Percentiles rank a stretch among this genome's conserved stretches.
phyloP scores from a whole-genome alignment of 2,113 vertebrate species.

The Anthoscopus minutus region DNA sequence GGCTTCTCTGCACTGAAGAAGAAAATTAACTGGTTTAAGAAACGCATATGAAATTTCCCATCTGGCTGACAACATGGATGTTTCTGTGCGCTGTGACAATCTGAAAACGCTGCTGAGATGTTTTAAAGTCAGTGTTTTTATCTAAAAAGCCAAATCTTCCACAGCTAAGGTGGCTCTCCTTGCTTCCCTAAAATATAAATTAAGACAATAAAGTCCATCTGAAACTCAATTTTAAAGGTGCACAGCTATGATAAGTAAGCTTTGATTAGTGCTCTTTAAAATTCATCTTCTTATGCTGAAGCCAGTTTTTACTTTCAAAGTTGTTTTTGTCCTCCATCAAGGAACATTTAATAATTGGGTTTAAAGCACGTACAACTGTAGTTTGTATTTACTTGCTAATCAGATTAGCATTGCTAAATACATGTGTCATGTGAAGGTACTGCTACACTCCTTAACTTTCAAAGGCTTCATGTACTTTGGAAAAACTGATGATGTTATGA shows the following conservation, averaged over 20 bases:
- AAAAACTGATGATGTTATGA: slow-evolving; percentile 45
- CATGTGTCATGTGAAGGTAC: background rate
- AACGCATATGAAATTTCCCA: slow-evolving; percentile 20
- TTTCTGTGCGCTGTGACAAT: slow-evolving; percentile 32
- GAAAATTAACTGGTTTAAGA: slow-evolving; percentile 32
- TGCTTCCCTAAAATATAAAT: background rate
- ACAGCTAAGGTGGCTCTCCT: slow-evolving; percentile 1
- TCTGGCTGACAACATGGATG: slow-evolving; percentile 8
- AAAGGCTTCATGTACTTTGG: slow-evolving; percentile 37
- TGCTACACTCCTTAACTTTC: slow-evolving; percentile 26
- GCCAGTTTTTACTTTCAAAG: slow-evolving; percentile 4
- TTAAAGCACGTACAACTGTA: background rate
- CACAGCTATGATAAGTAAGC: background rate
- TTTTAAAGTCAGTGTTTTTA: slow-evolving; percentile 43
- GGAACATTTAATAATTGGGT: slow-evolving; percentile 23
- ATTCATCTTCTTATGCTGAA: background rate
- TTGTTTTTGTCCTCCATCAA: background rate
- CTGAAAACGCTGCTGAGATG: slow-evolving; percentile 33
- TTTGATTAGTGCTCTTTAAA: background rate
- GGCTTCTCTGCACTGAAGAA: background rate
- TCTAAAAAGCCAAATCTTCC: background rate
- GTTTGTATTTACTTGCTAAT: slow-evolving; percentile 43
- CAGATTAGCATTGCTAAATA: slow-evolving; percentile 50
- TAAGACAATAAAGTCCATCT: slow-evolving; percentile 20
- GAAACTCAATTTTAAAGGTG: slow-evolving; percentile 30